These are phyloP conservation scores for Adelognathus sp. DNA, from an alignment of 2,888 invertebrate species.

Conservation along the genomic window DNA sequence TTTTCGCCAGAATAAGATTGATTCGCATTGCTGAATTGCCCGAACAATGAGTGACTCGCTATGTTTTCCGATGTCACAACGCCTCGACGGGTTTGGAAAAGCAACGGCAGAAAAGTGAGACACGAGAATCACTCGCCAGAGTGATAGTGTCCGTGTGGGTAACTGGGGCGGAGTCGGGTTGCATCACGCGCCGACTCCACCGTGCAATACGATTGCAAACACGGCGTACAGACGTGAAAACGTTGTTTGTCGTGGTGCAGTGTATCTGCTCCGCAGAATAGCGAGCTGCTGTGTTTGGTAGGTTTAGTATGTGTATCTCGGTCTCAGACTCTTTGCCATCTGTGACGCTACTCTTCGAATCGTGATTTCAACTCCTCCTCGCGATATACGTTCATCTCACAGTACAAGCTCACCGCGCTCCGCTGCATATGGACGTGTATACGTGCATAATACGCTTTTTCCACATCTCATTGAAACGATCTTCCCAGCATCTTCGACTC, in stretches of 20 bases:
- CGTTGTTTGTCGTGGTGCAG: not conserved
- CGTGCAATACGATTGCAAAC: conserved; percentile 38
- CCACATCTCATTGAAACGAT: conserved; percentile 26
- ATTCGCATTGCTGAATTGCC: too few relatives aligned
- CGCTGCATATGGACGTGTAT: not conserved
- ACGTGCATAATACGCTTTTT: conserved; percentile 7
- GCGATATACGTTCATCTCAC: not conserved
- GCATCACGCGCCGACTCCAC: conserved; percentile 50
- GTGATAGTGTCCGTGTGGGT: conserved; percentile 62
- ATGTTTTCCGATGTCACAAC: too few relatives aligned
- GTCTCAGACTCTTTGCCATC: conserved; percentile 7
- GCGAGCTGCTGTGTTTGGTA: not conserved
- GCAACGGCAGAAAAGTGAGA: conserved; percentile 28
- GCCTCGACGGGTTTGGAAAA: conserved; percentile 26
- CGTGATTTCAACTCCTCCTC: conserved; percentile 27
- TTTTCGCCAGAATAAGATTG: too few relatives aligned
- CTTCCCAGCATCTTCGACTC: conserved; percentile 27
- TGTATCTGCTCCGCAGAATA: not conserved
- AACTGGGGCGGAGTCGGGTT: conserved; percentile 73
- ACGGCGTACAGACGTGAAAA: conserved; percentile 11
- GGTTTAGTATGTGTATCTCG: conserved; percentile 2
- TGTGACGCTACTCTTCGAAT: conserved; percentile 33
- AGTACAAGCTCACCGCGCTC: not conserved
- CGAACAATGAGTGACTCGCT: too few relatives aligned
- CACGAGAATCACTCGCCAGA: conserved; percentile 38